Evolutionary conservation across 2,797 vertebrate species (phyloP).

Genomic region (Linurgus olivaceus): DNA sequence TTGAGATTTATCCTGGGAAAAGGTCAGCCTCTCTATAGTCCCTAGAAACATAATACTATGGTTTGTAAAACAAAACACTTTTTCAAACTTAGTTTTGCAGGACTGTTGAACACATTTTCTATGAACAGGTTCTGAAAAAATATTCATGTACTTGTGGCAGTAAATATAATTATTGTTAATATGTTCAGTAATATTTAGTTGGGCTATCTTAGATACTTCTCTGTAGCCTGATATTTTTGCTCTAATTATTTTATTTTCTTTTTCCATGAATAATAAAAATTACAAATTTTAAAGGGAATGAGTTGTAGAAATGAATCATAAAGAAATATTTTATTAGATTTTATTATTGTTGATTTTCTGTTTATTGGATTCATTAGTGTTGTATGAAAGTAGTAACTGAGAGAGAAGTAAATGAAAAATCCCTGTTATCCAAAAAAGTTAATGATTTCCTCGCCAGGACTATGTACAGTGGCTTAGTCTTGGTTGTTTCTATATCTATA

Average conservation of each 20-base stretch:
- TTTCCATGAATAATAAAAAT: neutral
- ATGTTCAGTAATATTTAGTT: neutral
- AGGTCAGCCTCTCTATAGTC: neutral
- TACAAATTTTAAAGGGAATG: neutral
- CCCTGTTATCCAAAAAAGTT: neutral
- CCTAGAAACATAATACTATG: neutral
- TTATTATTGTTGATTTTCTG: neutral
- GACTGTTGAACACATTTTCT: accelerated
- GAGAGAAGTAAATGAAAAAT: neutral
- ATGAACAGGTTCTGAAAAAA: neutral
- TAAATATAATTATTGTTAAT: neutral
- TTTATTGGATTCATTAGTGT: neutral
- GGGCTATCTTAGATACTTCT: neutral
- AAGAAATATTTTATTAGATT: neutral
- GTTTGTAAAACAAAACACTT: neutral
- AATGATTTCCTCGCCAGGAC: neutral
- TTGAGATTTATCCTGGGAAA: neutral
- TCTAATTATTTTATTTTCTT: neutral
- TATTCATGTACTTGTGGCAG: neutral
- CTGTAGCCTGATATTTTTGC: neutral
- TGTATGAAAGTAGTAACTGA: neutral
- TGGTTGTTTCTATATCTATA: neutral
- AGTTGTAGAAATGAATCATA: neutral
- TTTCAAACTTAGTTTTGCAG: neutral
- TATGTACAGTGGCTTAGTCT: neutral